Conservation (phyloP, 2,797 vertebrate species). For the Eremophila alpestris region DNA sequence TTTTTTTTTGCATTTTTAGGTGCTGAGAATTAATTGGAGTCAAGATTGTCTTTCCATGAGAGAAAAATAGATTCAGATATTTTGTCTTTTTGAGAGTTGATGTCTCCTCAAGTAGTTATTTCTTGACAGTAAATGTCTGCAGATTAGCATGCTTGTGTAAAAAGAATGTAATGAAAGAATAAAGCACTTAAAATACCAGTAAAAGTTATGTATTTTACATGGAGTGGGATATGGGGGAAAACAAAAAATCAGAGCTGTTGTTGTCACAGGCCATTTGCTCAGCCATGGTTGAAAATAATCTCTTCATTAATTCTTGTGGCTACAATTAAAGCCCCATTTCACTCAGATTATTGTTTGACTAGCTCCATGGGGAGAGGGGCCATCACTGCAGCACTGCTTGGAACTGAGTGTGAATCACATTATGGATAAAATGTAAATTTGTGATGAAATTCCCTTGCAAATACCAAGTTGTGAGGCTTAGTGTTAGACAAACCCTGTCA, state of each 20-base stretch:
- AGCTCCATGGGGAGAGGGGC: not conserved
- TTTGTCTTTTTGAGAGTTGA: not conserved
- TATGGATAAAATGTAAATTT: not conserved
- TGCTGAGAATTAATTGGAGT: not conserved
- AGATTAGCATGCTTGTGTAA: not conserved
- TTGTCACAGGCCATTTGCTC: conserved; percentile 11
- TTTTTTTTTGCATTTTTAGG: not conserved
- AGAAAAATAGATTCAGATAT: not conserved
- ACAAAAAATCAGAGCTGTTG: not conserved
- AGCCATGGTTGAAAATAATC: not conserved
- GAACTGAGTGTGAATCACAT: not conserved
- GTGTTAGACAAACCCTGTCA: not conserved
- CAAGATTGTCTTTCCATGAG: not conserved
- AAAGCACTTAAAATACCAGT: not conserved
- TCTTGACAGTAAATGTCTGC: not conserved
- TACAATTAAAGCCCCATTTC: conserved; percentile 38
- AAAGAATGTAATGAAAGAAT: not conserved
- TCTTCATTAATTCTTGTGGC: conserved; percentile 21
- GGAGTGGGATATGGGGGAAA: not conserved
- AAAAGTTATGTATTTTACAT: not conserved
- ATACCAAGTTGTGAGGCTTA: not conserved
- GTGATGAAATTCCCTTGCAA: not conserved
- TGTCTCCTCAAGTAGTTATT: not conserved
- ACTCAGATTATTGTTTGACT: conserved; percentile 10
- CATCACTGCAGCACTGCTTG: not conserved